phyloP scores from a whole-genome alignment of 2,888 invertebrate species.

The Unio delphinus region DNA sequence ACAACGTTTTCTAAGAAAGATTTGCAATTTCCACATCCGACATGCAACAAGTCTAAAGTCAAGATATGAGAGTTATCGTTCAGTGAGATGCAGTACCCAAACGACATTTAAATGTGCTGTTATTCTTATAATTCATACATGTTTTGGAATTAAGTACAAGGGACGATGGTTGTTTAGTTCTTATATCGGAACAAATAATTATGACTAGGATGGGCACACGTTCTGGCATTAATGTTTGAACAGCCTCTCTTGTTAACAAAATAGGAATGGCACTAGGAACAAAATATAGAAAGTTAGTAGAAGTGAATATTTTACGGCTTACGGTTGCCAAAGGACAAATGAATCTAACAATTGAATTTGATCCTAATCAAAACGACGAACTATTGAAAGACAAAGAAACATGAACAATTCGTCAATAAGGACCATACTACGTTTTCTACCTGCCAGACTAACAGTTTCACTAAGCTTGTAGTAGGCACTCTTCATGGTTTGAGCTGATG shows the following conservation, averaged over 20 bases:
- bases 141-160: constrained; percentile 11
- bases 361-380: constrained; percentile 15
- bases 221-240: constrained; percentile 18
- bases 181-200: constrained; percentile 10
- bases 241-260: constrained; percentile 8
- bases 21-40: constrained; percentile 28
- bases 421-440: constrained; percentile 12
- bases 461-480: constrained; percentile 16
- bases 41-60: constrained; percentile 12
- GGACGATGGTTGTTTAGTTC: constrained; percentile 8
- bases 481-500: constrained; percentile 12
- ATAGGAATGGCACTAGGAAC: constrained; percentile 13
- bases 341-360: constrained; percentile 13
- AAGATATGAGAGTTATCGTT: constrained; percentile 14
- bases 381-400: constrained; percentile 17
- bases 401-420: constrained; percentile 23
- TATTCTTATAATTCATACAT: constrained; percentile 15
- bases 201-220: constrained; percentile 13
- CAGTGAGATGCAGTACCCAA: constrained; percentile 23
- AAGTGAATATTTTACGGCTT: constrained; percentile 21
- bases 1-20: too few relatives aligned
- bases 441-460: constrained; percentile 9
- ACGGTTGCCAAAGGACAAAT: constrained; percentile 19
- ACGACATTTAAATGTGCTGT: constrained; percentile 17
- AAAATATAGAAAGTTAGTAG: constrained; percentile 22